Evolutionary conservation across 1,140 invertebrate genomes (phyloP), one percentile per base, ranked within the genome.

Genomic region (Diachasma alloeum): DNA sequence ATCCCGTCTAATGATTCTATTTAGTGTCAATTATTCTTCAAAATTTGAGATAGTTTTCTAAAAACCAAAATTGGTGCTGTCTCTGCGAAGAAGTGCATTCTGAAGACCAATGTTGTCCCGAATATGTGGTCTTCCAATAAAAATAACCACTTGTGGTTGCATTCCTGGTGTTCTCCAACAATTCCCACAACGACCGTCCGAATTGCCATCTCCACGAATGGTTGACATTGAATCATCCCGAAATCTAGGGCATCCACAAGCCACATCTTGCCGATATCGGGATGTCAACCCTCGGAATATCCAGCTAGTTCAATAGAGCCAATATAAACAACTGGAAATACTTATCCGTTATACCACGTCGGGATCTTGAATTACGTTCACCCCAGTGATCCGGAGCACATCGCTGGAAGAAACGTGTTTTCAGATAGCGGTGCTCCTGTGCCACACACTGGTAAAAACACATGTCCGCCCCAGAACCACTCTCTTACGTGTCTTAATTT

Each of bases 401-500:
- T 46, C 63, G 59, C 59, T 66, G 67, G 67, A 59, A 36, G 42
- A 53, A 76, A 76, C 74, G 74, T 76, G 74, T 76, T 76, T 31
- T 76, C 13, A 70, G 63, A 76, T 76, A 76, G 74, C 74, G 74
- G 74, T 76, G 74, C 48, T 39, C 36, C 31, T 68, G 66, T n/a
- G 15, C 31, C n/a, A 17, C 36, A 70, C 46, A 46, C 37, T 56
- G 36, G 67, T 68, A 75, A 70, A 75, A 70, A 75, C 74, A 70
- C 42, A 63, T 68, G 36, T 68, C 13, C 36, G 66, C 26, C 66
- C 36, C 66, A 37, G 36, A 39, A 68, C 15, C 59, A 66, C 66
- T 37, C 26, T n/a, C 36, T 68, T 68, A 76, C 63, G 74, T 76
- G 74, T 76, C 74, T 76, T 76, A 76, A 76, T 76, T 76, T 53